Percentiles rank a stretch among this genome's conserved stretches.
phyloP scores from a whole-genome alignment of 1,140 invertebrate species.

The Rhizoglyphus robini region DNA sequence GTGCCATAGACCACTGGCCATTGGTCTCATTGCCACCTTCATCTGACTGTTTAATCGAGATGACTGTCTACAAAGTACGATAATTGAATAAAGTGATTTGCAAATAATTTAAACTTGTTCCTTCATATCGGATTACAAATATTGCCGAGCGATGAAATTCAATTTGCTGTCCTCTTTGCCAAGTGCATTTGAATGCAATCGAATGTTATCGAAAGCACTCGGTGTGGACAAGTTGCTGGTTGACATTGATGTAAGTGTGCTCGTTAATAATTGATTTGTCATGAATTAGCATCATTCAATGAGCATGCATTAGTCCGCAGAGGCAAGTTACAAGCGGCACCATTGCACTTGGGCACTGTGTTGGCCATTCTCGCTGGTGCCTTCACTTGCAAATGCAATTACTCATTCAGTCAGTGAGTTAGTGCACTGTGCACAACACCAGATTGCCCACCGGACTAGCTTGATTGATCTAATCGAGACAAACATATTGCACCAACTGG shows the following conservation, averaged over 20 bases:
- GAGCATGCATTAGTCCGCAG: background rate
- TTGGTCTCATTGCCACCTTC: too few relatives aligned
- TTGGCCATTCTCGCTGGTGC: background rate
- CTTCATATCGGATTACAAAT: background rate
- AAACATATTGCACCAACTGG: background rate
- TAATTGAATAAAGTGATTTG: constrained; percentile 9
- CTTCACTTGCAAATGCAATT: background rate
- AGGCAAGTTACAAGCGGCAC: background rate
- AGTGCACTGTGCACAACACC: too few relatives aligned
- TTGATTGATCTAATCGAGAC: constrained; percentile 11
- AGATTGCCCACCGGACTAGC: background rate
- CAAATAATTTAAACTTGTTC: constrained; percentile 1
- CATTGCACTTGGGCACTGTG: too few relatives aligned
- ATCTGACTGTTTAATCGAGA: too few relatives aligned
- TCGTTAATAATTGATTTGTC: constrained; percentile 10
- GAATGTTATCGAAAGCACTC: too few relatives aligned
- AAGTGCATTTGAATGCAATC: too few relatives aligned
- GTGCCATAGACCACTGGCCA: too few relatives aligned
- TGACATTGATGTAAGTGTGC: constrained; percentile 1
- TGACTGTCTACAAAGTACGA: too few relatives aligned
- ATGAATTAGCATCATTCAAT: background rate
- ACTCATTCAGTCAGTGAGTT: too few relatives aligned
- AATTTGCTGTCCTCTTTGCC: too few relatives aligned
- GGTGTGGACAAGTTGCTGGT: background rate
- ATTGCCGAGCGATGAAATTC: background rate